Percentiles rank a stretch among this genome's conserved stretches.
phyloP scores from a whole-genome alignment of 1,140 invertebrate genomes.

The Dinoponera quadriceps region DNA sequence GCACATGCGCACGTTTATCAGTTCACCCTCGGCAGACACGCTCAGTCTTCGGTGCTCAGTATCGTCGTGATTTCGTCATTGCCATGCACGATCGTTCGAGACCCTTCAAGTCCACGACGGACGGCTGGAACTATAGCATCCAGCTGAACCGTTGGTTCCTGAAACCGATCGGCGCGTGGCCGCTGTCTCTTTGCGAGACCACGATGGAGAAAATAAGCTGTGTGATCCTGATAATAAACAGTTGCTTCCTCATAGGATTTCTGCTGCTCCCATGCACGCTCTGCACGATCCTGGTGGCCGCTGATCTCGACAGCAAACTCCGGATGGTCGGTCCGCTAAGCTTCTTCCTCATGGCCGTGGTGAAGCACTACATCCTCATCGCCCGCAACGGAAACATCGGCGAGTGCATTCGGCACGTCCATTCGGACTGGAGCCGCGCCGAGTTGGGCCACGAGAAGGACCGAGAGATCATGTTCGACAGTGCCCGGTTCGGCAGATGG shows the following conservation, averaged over 20 bases:
- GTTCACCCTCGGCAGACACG: background rate
- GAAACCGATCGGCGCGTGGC: constrained; percentile 65
- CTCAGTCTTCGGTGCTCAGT: background rate
- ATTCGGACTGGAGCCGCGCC: constrained; percentile 54
- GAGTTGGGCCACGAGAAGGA: background rate
- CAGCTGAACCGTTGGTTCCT: constrained; percentile 68
- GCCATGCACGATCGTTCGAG: constrained; percentile 16
- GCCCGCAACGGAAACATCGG: constrained; percentile 34
- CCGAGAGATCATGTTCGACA: constrained; percentile 56
- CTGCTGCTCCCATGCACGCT: constrained; percentile 58
- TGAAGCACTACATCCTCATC: constrained; percentile 63
- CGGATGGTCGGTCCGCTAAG: constrained; percentile 66
- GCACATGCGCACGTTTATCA: constrained; percentile 67
- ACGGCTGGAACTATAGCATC: constrained; percentile 62
- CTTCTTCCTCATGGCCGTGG: constrained; percentile 61
- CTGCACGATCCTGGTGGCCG: constrained; percentile 46
- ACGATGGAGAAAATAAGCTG: constrained; percentile 33
- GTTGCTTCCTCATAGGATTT: constrained; percentile 63
- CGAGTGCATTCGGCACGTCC: constrained; percentile 57
- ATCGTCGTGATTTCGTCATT: background rate
- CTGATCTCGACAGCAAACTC: constrained; percentile 51
- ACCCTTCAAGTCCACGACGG: too few species aligned
- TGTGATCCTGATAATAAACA: constrained; percentile 24
- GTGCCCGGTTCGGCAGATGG: constrained; percentile 59
- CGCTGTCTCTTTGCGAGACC: constrained; percentile 20